phyloP scores from a whole-genome alignment of 2,797 vertebrate genomes.

The Anguilla megastoma region DNA sequence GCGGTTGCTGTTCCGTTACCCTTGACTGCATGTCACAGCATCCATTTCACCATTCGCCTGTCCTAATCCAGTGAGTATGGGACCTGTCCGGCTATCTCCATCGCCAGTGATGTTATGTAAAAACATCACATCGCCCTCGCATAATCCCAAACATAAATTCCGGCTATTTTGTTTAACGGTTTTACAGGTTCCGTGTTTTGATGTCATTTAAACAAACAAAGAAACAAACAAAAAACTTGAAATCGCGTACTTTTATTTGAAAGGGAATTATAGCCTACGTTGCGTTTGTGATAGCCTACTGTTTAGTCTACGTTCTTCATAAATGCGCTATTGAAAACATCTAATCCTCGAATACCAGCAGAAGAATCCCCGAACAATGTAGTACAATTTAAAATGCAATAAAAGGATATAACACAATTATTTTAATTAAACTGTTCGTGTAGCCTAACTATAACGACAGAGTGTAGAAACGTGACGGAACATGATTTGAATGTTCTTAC shows the following conservation, averaged over 20 bases:
- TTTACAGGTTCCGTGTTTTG: not conserved
- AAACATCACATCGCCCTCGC: conserved; percentile 36
- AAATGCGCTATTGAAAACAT: not conserved
- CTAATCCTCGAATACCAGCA: conserved; percentile 4
- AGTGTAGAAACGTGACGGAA: not conserved
- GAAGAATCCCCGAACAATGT: not conserved
- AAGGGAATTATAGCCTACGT: not conserved
- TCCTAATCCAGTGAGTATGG: conserved; percentile 21
- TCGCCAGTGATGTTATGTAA: conserved; percentile 48
- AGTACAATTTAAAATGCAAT: not conserved
- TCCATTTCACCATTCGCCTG: conserved; percentile 22
- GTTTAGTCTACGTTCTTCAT: too few species aligned
- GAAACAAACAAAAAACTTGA: too few species aligned
- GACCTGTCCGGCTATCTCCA: conserved; percentile 33
- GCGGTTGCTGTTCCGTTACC: not conserved
- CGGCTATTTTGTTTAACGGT: not conserved
- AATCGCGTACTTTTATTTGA: not conserved
- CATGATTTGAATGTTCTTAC: not conserved
- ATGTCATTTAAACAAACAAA: not conserved
- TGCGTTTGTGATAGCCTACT: too few species aligned
- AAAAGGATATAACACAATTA: not conserved
- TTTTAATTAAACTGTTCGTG: not conserved
- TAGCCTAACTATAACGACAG: not conserved
- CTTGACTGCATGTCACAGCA: conserved; percentile 29
- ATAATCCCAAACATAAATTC: conserved; percentile 31